phyloP scores from a whole-genome alignment of 2,797 vertebrate species.

The Onychomys leucogaster region DNA sequence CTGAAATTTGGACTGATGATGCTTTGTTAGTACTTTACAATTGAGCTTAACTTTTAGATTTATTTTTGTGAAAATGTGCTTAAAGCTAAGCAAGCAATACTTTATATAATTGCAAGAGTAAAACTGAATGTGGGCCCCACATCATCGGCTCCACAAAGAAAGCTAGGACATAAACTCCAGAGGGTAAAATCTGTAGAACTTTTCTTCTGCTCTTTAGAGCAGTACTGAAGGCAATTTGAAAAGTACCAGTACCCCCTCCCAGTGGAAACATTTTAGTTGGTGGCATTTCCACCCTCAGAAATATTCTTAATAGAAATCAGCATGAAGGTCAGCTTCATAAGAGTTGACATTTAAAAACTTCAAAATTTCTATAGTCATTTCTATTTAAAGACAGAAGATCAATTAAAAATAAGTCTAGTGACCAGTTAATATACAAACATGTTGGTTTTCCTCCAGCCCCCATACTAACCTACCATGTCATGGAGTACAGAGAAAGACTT shows the following conservation, averaged over 20 bases:
- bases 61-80: conserved; percentile 25
- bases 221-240: neutral
- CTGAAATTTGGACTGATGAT: neutral
- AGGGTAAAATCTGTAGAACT: neutral
- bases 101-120: neutral
- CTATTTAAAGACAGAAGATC: conserved; percentile 33
- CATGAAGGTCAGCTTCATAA: conserved; percentile 14
- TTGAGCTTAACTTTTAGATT: conserved; percentile 31
- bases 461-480: conserved; percentile 53
- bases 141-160: conserved; percentile 26
- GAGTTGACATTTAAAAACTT: conserved; percentile 19
- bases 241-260: neutral
- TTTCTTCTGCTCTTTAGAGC: neutral
- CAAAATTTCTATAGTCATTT: conserved; percentile 21
- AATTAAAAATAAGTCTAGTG: conserved; percentile 21
- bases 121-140: neutral
- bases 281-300: conserved; percentile 33
- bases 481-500: conserved; percentile 1
- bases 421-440: conserved; percentile 59
- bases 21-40: conserved; percentile 21
- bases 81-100: conserved; percentile 9
- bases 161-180: neutral
- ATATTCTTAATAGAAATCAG: neutral
- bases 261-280: neutral
- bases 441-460: neutral